phyloP scores from a whole-genome alignment of 2,888 invertebrate genomes.

The Stegophylla sp. region DNA sequence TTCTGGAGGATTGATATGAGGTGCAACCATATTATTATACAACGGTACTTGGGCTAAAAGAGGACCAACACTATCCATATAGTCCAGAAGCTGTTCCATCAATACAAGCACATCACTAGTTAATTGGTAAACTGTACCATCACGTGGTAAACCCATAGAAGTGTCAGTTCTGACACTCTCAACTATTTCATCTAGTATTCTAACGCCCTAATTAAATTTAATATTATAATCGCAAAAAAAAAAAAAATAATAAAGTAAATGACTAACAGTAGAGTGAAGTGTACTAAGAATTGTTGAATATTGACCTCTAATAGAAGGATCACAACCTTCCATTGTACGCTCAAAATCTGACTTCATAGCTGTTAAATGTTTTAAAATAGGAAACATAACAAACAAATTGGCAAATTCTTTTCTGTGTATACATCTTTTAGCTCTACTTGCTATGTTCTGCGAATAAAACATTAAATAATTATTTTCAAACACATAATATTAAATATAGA shows the following conservation, averaged over 20 bases:
- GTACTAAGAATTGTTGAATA: conserved; percentile 77
- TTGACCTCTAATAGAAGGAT: conserved; percentile 74
- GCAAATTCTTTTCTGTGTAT: conserved; percentile 80
- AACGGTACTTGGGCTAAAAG: conserved; percentile 72
- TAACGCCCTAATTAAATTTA: conserved; percentile 74
- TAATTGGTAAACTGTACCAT: conserved; percentile 97
- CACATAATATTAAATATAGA: too few species aligned
- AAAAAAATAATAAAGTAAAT: neutral
- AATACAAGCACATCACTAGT: conserved; percentile 94
- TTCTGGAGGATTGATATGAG: conserved; percentile 64
- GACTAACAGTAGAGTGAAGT: conserved; percentile 76
- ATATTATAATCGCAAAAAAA: neutral
- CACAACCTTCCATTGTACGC: conserved; percentile 76
- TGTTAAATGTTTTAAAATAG: conserved; percentile 80
- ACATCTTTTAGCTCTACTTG: conserved; percentile 76
- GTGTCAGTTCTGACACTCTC: conserved; percentile 82
- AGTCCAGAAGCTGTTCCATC: conserved; percentile 83
- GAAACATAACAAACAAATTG: conserved; percentile 81
- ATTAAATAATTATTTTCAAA: neutral
- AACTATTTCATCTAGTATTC: conserved; percentile 90
- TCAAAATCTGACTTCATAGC: conserved; percentile 82
- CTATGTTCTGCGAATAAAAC: conserved; percentile 70
- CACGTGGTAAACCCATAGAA: conserved; percentile 85
- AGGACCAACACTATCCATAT: conserved; percentile 75
- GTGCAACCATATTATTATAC: conserved; percentile 67